Base-by-base conservation (phyloP, 2,797 vertebrate species). In the Smutsia gigantea region DNA sequence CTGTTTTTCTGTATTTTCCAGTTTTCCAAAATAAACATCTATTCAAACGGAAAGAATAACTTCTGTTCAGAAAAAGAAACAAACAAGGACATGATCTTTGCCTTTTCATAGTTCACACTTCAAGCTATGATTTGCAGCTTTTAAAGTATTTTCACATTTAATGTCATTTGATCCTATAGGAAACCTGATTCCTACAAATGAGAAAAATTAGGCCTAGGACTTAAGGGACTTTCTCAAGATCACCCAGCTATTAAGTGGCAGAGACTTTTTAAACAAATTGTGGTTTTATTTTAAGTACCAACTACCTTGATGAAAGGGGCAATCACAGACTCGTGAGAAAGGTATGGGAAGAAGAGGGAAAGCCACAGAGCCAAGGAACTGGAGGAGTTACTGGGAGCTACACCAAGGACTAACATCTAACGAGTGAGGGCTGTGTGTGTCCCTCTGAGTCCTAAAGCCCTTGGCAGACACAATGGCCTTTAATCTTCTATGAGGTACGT, bases 101-200 rank as follows among this genome's bases (percentile, higher is more conserved):
- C 17, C 27, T 92, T 87, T 71, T 46, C 34, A 51, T 23, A 71
- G 31, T 7, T 71, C 27, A 3, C 9, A 71, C 4, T 27, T 71
- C 15, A 49, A 92, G 23, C 27, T 92, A 13, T 29, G 91, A 53
- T 84, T 42, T 72, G 34, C 15, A 78, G 39, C 1, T 88, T 68
- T 92, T 84, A 83, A 84, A 51, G n/a, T 63, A 84, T 84, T 57
- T 77, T 88, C 55, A 72, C 49, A 71, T 55, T 79, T 87, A 83
- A 49, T 71, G 23, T 49, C 53, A 64, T 64, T 87, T 77, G 37
- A 91, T 46, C 31, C 25, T 77, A 46, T 94, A 69, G 69, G 29
- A 69, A 96, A 74, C 69, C 19, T 87, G 61, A 34, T 55, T 63
- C n/a, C 25, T 57, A 83, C 77, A 64, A 87, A 57, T 87, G 27